These are phyloP conservation scores for Alligator sinensis DNA, from an alignment of 2,113 vertebrate genomes.

Conservation along the genomic window DNA sequence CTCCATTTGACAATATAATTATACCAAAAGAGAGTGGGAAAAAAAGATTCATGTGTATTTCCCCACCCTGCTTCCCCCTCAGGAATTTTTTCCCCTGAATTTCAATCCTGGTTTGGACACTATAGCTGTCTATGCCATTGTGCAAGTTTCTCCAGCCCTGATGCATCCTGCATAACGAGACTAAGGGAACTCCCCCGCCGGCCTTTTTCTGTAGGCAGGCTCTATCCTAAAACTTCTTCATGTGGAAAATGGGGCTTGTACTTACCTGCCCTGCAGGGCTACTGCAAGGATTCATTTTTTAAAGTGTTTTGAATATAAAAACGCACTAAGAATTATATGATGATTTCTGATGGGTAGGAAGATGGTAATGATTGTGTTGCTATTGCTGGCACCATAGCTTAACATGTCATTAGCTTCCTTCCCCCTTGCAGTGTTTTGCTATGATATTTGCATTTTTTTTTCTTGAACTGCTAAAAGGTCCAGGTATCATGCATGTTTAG, in stretches of 20 bases:
- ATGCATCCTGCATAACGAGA: background rate
- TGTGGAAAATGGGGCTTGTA: background rate
- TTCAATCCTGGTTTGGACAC: background rate
- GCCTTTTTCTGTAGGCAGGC: too few relatives aligned
- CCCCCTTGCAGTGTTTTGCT: background rate
- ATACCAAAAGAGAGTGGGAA: conserved; percentile 36
- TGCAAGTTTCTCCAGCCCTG: background rate
- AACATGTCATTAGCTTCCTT: background rate
- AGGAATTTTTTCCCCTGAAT: background rate
- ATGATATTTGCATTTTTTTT: background rate
- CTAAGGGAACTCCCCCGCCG: too few relatives aligned
- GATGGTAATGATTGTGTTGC: background rate
- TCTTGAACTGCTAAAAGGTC: background rate
- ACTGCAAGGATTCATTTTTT: background rate
- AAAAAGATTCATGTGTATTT: too few relatives aligned
- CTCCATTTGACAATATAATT: conserved; percentile 75
- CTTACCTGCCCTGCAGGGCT: background rate
- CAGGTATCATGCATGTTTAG: background rate
- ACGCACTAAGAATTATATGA: background rate
- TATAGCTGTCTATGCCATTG: background rate
- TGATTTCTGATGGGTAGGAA: background rate
- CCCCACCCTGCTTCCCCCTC: too few relatives aligned
- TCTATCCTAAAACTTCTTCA: too few relatives aligned
- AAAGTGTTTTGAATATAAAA: background rate
- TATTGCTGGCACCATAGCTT: background rate